phyloP scores from a whole-genome alignment of 2,888 invertebrate species.

The Rhynchonema sp. region DNA sequence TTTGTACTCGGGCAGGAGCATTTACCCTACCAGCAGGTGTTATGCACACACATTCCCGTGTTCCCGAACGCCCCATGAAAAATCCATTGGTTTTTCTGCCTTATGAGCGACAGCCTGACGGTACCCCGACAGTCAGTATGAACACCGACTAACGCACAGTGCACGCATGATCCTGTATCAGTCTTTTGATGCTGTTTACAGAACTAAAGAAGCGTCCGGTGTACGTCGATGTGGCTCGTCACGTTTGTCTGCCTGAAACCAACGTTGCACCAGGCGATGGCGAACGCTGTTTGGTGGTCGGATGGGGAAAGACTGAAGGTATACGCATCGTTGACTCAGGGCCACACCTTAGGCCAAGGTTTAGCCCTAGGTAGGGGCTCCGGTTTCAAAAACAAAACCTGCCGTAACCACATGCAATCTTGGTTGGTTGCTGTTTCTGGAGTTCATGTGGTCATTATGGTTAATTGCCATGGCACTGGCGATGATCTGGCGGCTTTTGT shows the following conservation, averaged over 20 bases:
- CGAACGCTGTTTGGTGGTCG: not conserved
- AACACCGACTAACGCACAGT: too few species aligned
- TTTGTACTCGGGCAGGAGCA: too few species aligned
- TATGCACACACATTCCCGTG: not conserved
- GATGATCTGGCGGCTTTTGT: not conserved
- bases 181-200: too few species aligned
- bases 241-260: not conserved
- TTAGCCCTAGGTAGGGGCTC: too few species aligned
- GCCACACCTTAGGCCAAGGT: too few species aligned
- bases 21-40: too few species aligned
- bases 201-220: not conserved
- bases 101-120: not conserved
- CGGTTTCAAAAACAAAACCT: too few species aligned
- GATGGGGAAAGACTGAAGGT: conserved; percentile 1
- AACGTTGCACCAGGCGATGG: not conserved
- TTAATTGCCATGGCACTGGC: not conserved
- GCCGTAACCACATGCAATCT: not conserved
- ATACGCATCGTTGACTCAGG: not conserved
- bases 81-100: not conserved
- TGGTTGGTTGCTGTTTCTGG: not conserved
- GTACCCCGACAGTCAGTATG: too few species aligned
- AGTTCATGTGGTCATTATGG: not conserved
- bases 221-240: not conserved
- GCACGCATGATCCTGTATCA: too few species aligned
- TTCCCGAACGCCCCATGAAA: not conserved